These are phyloP conservation scores for Lepas anatifera DNA, from an alignment of 2,888 invertebrate genomes.

Conservation along the genomic window DNA sequence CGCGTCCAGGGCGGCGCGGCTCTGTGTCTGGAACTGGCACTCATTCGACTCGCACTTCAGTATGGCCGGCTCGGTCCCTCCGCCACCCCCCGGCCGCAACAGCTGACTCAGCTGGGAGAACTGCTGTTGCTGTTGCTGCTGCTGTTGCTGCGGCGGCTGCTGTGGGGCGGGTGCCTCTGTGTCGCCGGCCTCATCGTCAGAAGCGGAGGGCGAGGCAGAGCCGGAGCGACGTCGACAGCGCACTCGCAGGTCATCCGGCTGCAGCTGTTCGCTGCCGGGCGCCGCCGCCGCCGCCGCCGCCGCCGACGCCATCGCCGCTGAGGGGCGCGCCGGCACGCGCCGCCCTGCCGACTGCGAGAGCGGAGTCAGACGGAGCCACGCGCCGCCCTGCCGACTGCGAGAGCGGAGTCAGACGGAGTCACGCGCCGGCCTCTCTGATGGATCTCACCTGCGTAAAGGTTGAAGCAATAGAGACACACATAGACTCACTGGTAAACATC, in stretches of 20 bases:
- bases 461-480: no score
- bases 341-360: no score
- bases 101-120: neutral
- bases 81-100: neutral
- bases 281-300: no score
- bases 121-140: no score
- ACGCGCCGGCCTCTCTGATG: no score
- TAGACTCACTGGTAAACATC: no score
- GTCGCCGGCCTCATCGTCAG: neutral
- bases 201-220: neutral
- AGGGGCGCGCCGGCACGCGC: no score
- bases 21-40: constrained; percentile 72
- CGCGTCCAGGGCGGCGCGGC: constrained; percentile 55
- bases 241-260: constrained; percentile 4
- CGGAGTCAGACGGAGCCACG: no score
- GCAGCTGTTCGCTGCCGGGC: neutral
- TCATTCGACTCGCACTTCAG: constrained; percentile 39
- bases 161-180: neutral
- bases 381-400: no score
- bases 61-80: neutral
- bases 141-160: neutral
- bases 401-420: no score
- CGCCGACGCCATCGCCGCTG: no score
- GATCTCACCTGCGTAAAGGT: no score
- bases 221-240: neutral